These are phyloP conservation scores for Premnoplex brunnescens DNA, from an alignment of 2,797 vertebrate genomes.

Conservation along the genomic window DNA sequence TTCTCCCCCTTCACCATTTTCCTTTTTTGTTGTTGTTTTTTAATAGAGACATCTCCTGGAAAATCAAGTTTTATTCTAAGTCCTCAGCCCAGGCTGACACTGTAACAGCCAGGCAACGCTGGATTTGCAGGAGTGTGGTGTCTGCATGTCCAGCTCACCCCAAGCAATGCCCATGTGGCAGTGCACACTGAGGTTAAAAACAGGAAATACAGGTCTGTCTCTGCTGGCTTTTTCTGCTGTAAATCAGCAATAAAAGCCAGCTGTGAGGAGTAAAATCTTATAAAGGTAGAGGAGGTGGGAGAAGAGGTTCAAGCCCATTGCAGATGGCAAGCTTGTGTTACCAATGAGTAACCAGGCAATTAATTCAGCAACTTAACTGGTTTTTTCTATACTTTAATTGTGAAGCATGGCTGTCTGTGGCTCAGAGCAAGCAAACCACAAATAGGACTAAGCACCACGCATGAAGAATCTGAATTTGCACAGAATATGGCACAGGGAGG, in stretches of 20 bases:
- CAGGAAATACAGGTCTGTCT: background rate
- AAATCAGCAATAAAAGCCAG: background rate
- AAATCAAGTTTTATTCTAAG: background rate
- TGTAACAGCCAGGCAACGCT: rapidly evolving
- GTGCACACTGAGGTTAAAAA: background rate
- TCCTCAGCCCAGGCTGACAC: background rate
- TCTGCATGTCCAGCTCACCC: background rate
- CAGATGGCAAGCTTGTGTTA: background rate
- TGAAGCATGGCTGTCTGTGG: background rate
- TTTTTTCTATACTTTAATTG: slow-evolving; percentile 18
- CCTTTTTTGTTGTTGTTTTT: rapidly evolving
- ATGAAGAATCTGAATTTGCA: background rate
- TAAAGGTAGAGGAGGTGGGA: background rate
- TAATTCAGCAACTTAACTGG: background rate
- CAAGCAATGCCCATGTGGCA: background rate
- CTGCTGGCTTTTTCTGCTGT: background rate
- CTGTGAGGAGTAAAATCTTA: background rate
- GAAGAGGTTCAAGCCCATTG: background rate
- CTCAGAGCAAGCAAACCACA: background rate
- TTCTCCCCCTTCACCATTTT: background rate
- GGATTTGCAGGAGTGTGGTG: rapidly evolving
- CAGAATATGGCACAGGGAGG: background rate
- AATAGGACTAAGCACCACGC: background rate
- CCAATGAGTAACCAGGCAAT: background rate
- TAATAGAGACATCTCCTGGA: background rate